These are phyloP conservation scores for human (Homo sapiens) DNA, from an alignment of 2,113 vertebrate genomes.

Conservation along the genomic window GRCh38 chr9:42499001-42499500, in stretches of 20 bases:
- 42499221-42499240: slow-evolving; percentile 73
- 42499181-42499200: slow-evolving; percentile 74
- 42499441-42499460: not conserved
- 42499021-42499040: slow-evolving; percentile 99
- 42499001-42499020: slow-evolving; percentile 99
- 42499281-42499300: slow-evolving; percentile 78
- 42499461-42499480: not conserved
- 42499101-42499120: too few species aligned
- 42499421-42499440: not conserved
- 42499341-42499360: too few species aligned
- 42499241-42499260: slow-evolving; percentile 78
- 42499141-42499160: slow-evolving; percentile 79
- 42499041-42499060: slow-evolving; percentile 99
- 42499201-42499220: slow-evolving; percentile 79
- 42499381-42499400: too few species aligned
- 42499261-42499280: slow-evolving; percentile 76
- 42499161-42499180: slow-evolving; percentile 77
- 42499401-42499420: too few species aligned
- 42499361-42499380: too few species aligned
- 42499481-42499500: not conserved
- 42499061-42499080: slow-evolving; percentile 99
- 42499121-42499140: slow-evolving; percentile 66
- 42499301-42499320: slow-evolving; percentile 75
- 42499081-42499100: slow-evolving; percentile 96
- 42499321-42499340: too few species aligned